These are phyloP conservation scores for Mustela nigripes DNA, from an alignment of 2,113 vertebrate genomes.

Conservation along the genomic window DNA sequence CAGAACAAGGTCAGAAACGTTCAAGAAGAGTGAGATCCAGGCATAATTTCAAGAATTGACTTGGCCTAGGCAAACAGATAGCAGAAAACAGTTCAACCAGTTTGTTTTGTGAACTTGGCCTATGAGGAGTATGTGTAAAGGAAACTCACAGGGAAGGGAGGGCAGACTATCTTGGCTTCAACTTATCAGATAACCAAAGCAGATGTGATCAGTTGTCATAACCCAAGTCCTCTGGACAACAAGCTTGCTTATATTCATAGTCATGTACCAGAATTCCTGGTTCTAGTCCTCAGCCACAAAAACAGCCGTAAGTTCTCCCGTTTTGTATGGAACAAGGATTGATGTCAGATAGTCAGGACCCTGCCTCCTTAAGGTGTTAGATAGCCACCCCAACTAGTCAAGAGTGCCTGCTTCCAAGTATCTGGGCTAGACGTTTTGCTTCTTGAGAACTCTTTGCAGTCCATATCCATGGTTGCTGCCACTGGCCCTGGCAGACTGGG, in stretches of 20 bases:
- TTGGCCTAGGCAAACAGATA: not conserved
- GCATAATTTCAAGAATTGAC: constrained; percentile 22
- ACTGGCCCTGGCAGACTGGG: not conserved
- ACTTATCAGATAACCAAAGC: not conserved
- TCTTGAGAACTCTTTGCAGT: not conserved
- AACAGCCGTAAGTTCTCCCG: not conserved
- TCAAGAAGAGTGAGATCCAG: not conserved
- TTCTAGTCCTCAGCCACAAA: constrained; percentile 20
- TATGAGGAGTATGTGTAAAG: not conserved
- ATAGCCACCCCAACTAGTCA: not conserved
- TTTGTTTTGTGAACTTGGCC: not conserved
- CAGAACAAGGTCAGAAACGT: not conserved
- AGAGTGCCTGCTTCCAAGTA: not conserved
- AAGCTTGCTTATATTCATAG: not conserved
- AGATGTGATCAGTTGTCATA: not conserved
- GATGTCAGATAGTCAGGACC: not conserved
- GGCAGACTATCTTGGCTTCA: not conserved
- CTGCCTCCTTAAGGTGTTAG: not conserved
- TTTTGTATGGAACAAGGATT: not conserved
- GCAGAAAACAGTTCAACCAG: not conserved
- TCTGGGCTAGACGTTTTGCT: not conserved
- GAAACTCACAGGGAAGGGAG: not conserved
- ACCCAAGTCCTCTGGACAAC: not conserved
- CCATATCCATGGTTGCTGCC: not conserved
- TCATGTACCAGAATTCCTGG: not conserved